These are phyloP conservation scores for Belonocnema kinseyi DNA, from an alignment of 1,140 invertebrate species.

Conservation along the genomic window DNA sequence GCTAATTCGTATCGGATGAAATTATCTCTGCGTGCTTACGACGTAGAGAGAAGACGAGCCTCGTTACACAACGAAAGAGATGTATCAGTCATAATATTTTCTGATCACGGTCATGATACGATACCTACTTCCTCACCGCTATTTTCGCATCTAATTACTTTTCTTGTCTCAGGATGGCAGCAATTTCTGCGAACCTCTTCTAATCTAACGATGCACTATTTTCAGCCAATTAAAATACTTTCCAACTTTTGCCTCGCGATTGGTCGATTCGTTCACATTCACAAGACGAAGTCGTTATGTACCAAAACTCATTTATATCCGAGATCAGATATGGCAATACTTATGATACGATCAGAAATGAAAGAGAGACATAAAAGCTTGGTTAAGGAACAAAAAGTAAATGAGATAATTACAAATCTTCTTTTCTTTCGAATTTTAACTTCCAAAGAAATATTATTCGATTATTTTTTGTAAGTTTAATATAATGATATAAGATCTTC, in stretches of 20 bases:
- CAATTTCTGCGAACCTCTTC: not conserved
- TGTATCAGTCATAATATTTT: constrained; percentile 30
- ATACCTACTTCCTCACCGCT: constrained; percentile 8
- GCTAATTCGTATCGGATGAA: constrained; percentile 64
- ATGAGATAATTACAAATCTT: not conserved
- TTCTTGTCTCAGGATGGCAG: constrained; percentile 13
- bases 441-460: no score
- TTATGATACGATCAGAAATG: not conserved
- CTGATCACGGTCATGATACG: constrained; percentile 21
- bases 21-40: constrained; percentile 39
- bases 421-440: no score
- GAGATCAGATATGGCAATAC: not conserved
- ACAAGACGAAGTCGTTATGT: not conserved
- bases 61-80: constrained; percentile 37
- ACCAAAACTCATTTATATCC: not conserved
- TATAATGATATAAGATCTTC: no score
- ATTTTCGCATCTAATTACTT: constrained; percentile 26
- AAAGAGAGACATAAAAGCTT: not conserved
- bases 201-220: constrained; percentile 10
- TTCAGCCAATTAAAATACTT: constrained; percentile 24
- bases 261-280: not conserved
- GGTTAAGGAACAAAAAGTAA: not conserved
- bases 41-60: constrained; percentile 44
- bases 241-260: not conserved
- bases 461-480: no score